Percentiles rank a stretch among this genome's conserved stretches.
Evolutionary conservation across 2,113 vertebrate species (phyloP).

Genomic region (Lepus timidus): DNA sequence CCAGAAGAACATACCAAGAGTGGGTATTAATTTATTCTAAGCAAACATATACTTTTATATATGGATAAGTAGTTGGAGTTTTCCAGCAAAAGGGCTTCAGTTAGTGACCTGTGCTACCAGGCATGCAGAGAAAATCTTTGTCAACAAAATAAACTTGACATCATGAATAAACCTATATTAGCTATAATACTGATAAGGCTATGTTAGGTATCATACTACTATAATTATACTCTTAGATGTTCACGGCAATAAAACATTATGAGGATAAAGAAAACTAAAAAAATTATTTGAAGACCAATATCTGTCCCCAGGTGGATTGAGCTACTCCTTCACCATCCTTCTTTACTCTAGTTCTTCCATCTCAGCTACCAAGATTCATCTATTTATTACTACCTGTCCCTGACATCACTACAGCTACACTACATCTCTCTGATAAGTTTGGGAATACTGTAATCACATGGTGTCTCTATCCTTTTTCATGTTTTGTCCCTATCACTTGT

Average conservation of each 20-base stretch:
- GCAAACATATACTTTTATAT: neutral
- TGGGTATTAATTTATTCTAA: neutral
- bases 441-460: neutral
- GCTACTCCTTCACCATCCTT: neutral
- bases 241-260: neutral
- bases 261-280: neutral
- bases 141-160: neutral
- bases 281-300: neutral
- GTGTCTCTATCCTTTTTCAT: neutral
- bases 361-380: neutral
- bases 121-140: neutral
- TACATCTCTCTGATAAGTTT: neutral
- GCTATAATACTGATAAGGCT: neutral
- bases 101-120: neutral
- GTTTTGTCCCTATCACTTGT: neutral
- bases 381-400: neutral
- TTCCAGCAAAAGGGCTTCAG: neutral
- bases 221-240: neutral
- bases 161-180: neutral
- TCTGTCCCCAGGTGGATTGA: neutral
- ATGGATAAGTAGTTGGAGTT: neutral
- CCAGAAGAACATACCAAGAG: neutral
- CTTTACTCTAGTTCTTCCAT: neutral
- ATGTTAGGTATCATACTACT: too few relatives aligned
- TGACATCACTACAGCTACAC: neutral